Base-by-base conservation (phyloP, 2,888 invertebrate genomes). In the Syrista parreyssii region DNA sequence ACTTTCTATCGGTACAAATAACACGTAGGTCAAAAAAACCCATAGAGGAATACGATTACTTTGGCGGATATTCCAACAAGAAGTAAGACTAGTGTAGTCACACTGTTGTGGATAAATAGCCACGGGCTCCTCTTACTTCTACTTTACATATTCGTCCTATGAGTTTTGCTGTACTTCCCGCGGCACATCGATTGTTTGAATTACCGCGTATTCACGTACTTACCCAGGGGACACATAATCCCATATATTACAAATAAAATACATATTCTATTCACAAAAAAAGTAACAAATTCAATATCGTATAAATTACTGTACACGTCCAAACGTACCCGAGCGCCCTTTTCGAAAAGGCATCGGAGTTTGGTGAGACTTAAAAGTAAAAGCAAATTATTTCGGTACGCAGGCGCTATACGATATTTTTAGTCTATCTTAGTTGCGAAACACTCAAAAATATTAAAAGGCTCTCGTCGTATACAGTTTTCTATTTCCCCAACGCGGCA, bases 261-360 rank as follows among this genome's bases (percentile, higher is more conserved):
- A 71, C 71, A 71, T 71, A 15, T 33, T 71, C 71, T 71, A 71
- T 71, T 71, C 33, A 71, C 71, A 71, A 71, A 71, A 69, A 30
- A 33, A 30, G 23, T 71, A 71, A 33, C 71, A 71, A 71, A 71
- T 71, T 31, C 33, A 71, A 71, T 33, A 33, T 71, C 12, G 23
- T 33, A 71, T 71, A 71, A 71, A 33, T 71, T 71, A 33, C 71
- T 71, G 71, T 71, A 71, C 71, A 71, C 15, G 71, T 71, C 33
- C 30, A 71, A 55, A 23, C 55, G 55, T 55, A 55, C 9, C 23
- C 55, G 55, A 55, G 23, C 2, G 2, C 23, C 55, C 55, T 55
- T 55, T 55, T 55, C 6, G 23, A 55, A 55, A 55, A 55, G 55
- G 55, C 23, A 55, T 55, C 55, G 55, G 55, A 55, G 23, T 55